A percentile compares a stretch with the other conserved stretches of the same genome.
These are phyloP conservation scores for Drosophila virilis DNA, from an alignment of 1,140 invertebrate genomes.

Conservation along the genomic window DNA sequence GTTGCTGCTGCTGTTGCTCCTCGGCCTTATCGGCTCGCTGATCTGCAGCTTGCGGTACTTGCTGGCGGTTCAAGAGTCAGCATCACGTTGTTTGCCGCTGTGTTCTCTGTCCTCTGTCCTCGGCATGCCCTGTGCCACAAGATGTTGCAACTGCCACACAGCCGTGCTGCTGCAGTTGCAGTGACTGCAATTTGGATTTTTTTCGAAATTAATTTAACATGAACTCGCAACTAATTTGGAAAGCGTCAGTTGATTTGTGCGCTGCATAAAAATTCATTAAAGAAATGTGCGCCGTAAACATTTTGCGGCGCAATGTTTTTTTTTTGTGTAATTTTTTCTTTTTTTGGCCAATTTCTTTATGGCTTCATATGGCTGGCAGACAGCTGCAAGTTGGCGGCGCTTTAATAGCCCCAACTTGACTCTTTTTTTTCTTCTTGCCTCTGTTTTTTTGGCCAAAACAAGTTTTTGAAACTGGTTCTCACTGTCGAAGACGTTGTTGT, in stretches of 20 bases:
- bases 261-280: constrained; percentile 70
- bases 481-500: constrained; percentile 29
- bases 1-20: constrained; percentile 24
- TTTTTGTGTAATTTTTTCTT: constrained; percentile 24
- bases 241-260: constrained; percentile 47
- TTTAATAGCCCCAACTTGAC: constrained; percentile 75
- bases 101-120: constrained; percentile 12
- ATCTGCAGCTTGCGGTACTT: constrained; percentile 76
- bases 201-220: constrained; percentile 73
- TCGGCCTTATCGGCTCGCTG: constrained; percentile 63
- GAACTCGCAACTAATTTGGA: constrained; percentile 72
- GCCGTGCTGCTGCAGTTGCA: constrained; percentile 16
- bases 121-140: constrained; percentile 31
- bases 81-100: constrained; percentile 23
- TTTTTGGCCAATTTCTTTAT: constrained; percentile 69
- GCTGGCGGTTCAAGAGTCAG: constrained; percentile 73
- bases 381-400: constrained; percentile 73
- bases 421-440: constrained; percentile 26
- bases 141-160: constrained; percentile 33
- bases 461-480: constrained; percentile 66
- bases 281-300: constrained; percentile 40
- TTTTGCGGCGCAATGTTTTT: constrained; percentile 6
- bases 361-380: constrained; percentile 73
- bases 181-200: constrained; percentile 28
- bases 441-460: constrained; percentile 64